Evolutionary conservation across 2,797 vertebrate genomes (phyloP), one percentile per base, ranked within the genome.

Genomic region (Sebastolobus alascanus): DNA sequence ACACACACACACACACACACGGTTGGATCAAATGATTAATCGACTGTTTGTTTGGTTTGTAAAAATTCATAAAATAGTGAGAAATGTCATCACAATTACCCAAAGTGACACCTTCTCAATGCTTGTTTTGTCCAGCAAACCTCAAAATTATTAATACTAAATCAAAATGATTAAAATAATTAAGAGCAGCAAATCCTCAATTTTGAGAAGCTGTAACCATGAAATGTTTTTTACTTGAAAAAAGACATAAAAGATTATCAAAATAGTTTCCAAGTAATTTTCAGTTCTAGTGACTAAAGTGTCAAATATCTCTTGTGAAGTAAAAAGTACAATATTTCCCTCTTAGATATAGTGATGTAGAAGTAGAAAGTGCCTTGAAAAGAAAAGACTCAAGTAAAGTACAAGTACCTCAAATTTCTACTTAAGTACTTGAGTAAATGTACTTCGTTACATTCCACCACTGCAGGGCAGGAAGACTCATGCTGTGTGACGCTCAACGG

Each of bases 401-500:
- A 37, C 2, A 22, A 35, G 13, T 5, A 70, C 35, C 43, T 46
- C 43, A 18, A 18, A 46, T 46, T 46, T 18, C 43, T 46, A 46
- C 43, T 2, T 27, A 22, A 58, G 18, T 27, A 27, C 52, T 70
- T 69, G 2, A 55, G 31, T 29, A 55, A 58, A 29, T 56, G 35
- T 10, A n/a, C 68, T 43, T 8, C 4, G 7, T 12, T n/a, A 20
- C 37, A 59, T 71, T 71, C 69, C 37, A 20, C 4, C 37, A 29
- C 55, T 43, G 69, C 79, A 46, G 33, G 25, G 33, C 33, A 40
- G 25, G 73, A 70, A 40, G 40, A 46, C 58, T 72, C 79, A 56
- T 18, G 67, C 71, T 54, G 68, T 37, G 65, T 59, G 60, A 85
- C 29, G n/a, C 43, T 77, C 71, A 66, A 11, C 22, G 2, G 29